A percentile compares a stretch with the other conserved stretches of the same genome.
Evolutionary conservation across 2,797 vertebrate species (phyloP).

Genomic region (Psittacula echo): DNA sequence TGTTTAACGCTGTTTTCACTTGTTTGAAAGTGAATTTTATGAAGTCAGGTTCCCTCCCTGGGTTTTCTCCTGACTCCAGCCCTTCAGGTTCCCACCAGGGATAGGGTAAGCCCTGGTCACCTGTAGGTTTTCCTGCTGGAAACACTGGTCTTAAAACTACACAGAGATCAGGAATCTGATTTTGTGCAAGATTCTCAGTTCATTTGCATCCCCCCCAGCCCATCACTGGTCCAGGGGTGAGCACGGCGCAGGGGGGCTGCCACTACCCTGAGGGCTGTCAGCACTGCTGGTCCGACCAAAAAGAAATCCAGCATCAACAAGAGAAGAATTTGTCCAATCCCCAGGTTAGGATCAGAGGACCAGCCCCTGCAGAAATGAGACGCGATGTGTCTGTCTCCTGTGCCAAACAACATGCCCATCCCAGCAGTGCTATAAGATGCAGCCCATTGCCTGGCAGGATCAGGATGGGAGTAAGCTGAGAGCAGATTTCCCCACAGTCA

Average conservation of each 20-base stretch:
- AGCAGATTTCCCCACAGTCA: neutral
- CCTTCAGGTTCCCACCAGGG: neutral
- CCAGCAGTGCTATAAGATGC: neutral
- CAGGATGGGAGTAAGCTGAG: neutral
- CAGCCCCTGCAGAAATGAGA: neutral
- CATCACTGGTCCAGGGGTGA: fast-evolving
- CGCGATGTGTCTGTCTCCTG: neutral
- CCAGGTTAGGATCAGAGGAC: neutral
- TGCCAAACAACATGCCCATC: neutral
- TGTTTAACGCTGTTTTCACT: constrained; percentile 18
- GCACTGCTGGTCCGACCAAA: fast-evolving
- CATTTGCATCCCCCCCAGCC: neutral
- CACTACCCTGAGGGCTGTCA: fast-evolving
- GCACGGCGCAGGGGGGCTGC: fast-evolving
- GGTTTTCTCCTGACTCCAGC: neutral
- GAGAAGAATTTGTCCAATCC: neutral
- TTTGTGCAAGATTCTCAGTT: neutral
- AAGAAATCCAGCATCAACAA: neutral
- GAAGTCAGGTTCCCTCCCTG: neutral
- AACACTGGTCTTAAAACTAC: fast-evolving
- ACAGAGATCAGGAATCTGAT: fast-evolving
- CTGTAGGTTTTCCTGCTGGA: neutral
- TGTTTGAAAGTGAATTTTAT: constrained; percentile 20
- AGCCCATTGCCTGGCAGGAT: neutral
- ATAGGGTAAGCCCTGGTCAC: fast-evolving